phyloP scores from a whole-genome alignment of 2,888 invertebrate genomes.

The Tenthredo notha region DNA sequence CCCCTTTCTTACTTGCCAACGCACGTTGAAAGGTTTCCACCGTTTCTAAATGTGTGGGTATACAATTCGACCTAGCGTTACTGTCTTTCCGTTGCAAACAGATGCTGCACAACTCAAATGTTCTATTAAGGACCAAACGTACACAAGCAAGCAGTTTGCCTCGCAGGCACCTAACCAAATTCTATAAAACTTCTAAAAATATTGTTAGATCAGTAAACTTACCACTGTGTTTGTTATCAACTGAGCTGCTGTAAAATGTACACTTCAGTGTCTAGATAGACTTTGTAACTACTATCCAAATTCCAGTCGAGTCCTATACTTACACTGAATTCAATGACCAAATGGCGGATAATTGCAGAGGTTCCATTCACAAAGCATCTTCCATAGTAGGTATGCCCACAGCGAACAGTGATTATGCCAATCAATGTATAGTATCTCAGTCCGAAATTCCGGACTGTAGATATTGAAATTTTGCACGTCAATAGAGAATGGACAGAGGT shows the following conservation, averaged over 20 bases:
- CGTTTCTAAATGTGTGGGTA: background rate
- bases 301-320: background rate
- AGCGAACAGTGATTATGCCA: background rate
- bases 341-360: background rate
- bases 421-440: background rate
- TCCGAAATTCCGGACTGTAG: background rate
- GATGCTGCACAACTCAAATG: background rate
- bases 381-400: background rate
- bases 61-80: background rate
- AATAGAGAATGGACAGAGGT: background rate
- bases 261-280: background rate
- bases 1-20: background rate
- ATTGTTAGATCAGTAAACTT: conserved; percentile 21
- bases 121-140: background rate
- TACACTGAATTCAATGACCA: background rate
- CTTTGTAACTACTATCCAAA: background rate
- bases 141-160: background rate
- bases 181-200: conserved; percentile 1
- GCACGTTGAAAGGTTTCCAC: background rate
- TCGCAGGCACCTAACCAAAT: background rate
- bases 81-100: conserved; percentile 6
- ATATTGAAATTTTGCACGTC: background rate
- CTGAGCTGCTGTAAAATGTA: background rate
- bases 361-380: background rate
- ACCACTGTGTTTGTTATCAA: background rate